Evolutionary conservation across 2,113 vertebrate species (phyloP).

Genomic region (Gallinago paraguaiae): DNA sequence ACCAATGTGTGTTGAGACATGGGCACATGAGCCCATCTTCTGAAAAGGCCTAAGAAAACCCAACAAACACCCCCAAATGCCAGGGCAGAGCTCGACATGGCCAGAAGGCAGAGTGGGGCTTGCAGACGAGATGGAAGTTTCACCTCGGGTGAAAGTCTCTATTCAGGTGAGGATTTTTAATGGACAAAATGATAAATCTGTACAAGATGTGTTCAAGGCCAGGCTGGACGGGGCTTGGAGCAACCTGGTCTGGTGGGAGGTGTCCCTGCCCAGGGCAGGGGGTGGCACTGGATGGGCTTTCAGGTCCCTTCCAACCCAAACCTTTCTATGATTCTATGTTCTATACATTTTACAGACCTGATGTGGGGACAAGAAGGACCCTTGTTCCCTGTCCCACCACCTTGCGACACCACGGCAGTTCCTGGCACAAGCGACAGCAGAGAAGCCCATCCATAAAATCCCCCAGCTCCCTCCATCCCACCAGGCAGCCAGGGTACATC

Average conservation of each 20-base stretch:
- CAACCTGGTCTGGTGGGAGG: too few relatives aligned
- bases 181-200: not conserved
- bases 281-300: too few relatives aligned
- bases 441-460: not conserved
- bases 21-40: not conserved
- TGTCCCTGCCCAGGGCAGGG: too few relatives aligned
- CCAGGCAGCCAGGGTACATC: not conserved
- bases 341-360: not conserved
- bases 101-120: not conserved
- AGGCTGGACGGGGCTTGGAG: too few relatives aligned
- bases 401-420: not conserved
- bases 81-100: not conserved
- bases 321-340: too few relatives aligned
- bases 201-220: not conserved
- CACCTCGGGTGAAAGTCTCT: not conserved
- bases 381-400: rapidly evolving
- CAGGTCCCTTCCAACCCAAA: too few relatives aligned
- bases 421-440: not conserved
- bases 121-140: not conserved
- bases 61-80: not conserved
- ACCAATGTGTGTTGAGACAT: not conserved
- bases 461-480: not conserved
- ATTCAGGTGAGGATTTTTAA: not conserved
- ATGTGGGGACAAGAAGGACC: not conserved
- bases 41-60: not conserved